Conservation (phyloP, 2,797 vertebrate genomes). For the Rhincodon typus region DNA sequence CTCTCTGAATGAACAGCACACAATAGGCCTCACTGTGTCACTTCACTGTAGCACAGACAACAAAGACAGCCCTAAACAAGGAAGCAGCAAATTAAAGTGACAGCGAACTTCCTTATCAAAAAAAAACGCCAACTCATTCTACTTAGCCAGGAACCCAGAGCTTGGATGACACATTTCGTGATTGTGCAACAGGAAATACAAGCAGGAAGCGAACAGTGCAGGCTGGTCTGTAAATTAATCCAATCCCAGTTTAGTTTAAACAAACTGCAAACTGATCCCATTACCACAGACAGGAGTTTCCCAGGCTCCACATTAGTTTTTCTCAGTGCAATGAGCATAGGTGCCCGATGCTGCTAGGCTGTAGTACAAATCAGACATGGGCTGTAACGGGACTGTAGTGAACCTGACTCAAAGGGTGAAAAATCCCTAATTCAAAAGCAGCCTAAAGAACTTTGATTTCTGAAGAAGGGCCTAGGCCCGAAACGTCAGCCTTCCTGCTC, state of each 20-base stretch:
- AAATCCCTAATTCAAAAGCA: too few relatives aligned
- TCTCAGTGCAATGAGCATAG: not conserved
- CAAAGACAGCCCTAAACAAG: not conserved
- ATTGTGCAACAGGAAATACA: conserved; percentile 1
- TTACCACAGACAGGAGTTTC: not conserved
- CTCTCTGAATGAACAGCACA: not conserved
- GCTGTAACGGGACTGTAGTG: too few relatives aligned
- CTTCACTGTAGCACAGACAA: not conserved
- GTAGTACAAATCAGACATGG: not conserved
- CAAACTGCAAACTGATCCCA: not conserved
- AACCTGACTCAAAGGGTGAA: too few relatives aligned
- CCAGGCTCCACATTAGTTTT: not conserved
- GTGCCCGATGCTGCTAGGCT: not conserved
- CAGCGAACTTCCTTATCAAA: conserved; percentile 8
- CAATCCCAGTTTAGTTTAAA: not conserved
- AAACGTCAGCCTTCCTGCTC: too few relatives aligned
- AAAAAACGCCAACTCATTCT: not conserved
- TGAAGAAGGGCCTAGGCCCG: too few relatives aligned
- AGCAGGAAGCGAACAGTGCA: not conserved
- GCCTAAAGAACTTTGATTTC: not conserved
- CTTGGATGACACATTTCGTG: not conserved
- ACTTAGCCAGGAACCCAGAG: not conserved
- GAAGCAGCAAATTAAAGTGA: not conserved
- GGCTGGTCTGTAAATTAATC: not conserved
- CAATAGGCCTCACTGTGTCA: not conserved